Base-by-base conservation (phyloP, 2,113 vertebrate species). In the Phyllostomus hastatus region DNA sequence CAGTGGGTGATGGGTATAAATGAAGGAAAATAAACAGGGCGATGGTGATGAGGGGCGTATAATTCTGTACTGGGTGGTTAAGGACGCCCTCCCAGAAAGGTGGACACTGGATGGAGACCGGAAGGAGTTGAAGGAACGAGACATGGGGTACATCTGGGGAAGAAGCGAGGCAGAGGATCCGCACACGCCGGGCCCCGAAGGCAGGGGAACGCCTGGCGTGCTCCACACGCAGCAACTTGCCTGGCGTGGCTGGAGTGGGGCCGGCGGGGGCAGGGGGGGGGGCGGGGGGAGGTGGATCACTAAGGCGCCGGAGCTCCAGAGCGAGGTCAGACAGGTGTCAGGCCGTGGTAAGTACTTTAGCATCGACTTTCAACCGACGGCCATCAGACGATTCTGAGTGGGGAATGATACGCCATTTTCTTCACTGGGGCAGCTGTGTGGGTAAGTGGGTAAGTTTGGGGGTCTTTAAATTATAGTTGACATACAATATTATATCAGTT, bases 241-340 rank as follows among this genome's bases (percentile, higher is more conserved):
- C 54, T 41, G 48, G 12, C 24, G 61, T 22, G 35, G 4, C 1
- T 67, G 73, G 61, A 67, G 1, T 35, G 5, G 4, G 11, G 16
- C 22, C 4, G 3, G 4, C 12, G 33, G 33, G 7, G 4, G 2
- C 22, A 3, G 1, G 2, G 52, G 70, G 12, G 33, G 33, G 7
- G 4, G 2, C 22, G 4, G 1, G 2, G 52, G 70, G 10, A 57
- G 6, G 17, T 54, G 12, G n/a, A 28, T 88, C 78, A 66, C 70
- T 43, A 24, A 87, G n/a, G 9, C 17, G 3, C 22, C 26, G 9
- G 19, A 19, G 15, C 12, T 41, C 31, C 33, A 26, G 22, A 35
- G 3, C 19, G 24, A 52, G 17, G 22, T 48, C 57, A 69, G 38
- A 73, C 73, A 90, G 22, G 82, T 38, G 43, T 31, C 24, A 78